Evolutionary conservation across 2,797 vertebrate species (phyloP).

Genomic region (Melanotaenia pygmaea): DNA sequence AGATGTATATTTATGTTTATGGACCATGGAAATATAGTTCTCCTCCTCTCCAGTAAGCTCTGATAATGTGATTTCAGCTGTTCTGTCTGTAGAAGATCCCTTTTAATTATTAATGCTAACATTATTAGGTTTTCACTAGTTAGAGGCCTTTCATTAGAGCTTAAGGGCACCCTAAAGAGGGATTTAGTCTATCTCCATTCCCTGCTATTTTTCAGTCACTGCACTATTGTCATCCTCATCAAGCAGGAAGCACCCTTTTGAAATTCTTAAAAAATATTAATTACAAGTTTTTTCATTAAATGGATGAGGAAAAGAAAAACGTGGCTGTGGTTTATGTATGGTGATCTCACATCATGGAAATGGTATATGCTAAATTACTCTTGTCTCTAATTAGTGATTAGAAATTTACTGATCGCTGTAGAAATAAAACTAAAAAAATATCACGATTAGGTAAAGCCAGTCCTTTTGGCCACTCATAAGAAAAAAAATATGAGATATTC

Average conservation of each 20-base stretch:
- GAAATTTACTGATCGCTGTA: not conserved
- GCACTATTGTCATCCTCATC: not conserved
- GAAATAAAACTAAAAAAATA: not conserved
- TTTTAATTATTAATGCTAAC: constrained; percentile 95
- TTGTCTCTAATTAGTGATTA: not conserved
- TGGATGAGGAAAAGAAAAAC: not conserved
- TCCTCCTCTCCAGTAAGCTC: constrained; percentile 57
- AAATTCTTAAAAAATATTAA: not conserved
- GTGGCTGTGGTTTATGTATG: not conserved
- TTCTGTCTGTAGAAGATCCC: constrained; percentile 87
- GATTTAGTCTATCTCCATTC: constrained; percentile 19
- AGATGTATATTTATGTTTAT: constrained; percentile 60
- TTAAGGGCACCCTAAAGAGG: constrained; percentile 64
- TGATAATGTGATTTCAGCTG: constrained; percentile 88
- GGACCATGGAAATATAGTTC: constrained; percentile 26
- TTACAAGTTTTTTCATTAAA: not conserved
- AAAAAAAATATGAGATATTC: not conserved
- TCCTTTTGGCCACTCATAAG: not conserved
- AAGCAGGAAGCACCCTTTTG: not conserved
- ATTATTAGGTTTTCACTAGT: constrained; percentile 93
- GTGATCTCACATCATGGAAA: not conserved
- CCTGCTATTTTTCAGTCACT: not conserved
- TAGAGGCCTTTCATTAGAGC: constrained; percentile 85
- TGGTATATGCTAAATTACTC: not conserved
- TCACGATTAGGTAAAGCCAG: not conserved